Base-by-base conservation (phyloP, 1,140 invertebrate genomes). In the Rhizoglyphus robini region DNA sequence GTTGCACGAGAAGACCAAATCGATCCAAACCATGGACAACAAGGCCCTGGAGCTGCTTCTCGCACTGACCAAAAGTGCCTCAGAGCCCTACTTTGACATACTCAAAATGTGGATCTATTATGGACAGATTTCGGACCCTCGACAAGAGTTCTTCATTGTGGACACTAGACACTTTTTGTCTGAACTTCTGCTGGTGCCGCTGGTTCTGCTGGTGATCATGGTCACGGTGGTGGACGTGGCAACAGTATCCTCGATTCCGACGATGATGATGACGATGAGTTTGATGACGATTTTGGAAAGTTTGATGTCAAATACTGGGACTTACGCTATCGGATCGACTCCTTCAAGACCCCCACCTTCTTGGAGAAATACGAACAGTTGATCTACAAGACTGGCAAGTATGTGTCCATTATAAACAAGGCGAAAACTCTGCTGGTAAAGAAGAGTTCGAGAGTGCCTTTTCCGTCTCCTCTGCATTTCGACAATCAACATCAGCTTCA, bases 331-430 rank as follows among this genome's bases (percentile, higher is more conserved):
- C 84, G 84, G 3, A 82, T 93, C 63, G 83, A 87, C 68, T 74
- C 81, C 54, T 87, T 90, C 69, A 81, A 86, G 69, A 88, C 92
- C 65, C 93, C 94, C 18, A 81, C 83, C 47, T 97, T 96, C 75
- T 76, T 98, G 0, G 85, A 86, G 68, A 83, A 86, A 69, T 82
- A 89, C 46, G 83, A 87, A 31, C 87, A 93, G 73, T 89, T 88
- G 68, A 93, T 98, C 72, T 77, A 97, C 3, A 83, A 90, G 69
- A 92, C 93, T 69, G 94, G 94, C 68, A 97, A 97, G 83, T 98
- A 98, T 76, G 81, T 98, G 13, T 97, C 96, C 78, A 92, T 96
- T 34, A 92, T 60, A 3, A 48, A 65, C 49, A 58, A 32, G 47
- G 46, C 30, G 32, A 63, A 63, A 47, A 8, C 15, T n/a, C 15